Percentiles rank a stretch among this genome's conserved stretches.
These are phyloP conservation scores for Oasisia sp. DNA, from an alignment of 2,888 invertebrate species.

Conservation along the genomic window DNA sequence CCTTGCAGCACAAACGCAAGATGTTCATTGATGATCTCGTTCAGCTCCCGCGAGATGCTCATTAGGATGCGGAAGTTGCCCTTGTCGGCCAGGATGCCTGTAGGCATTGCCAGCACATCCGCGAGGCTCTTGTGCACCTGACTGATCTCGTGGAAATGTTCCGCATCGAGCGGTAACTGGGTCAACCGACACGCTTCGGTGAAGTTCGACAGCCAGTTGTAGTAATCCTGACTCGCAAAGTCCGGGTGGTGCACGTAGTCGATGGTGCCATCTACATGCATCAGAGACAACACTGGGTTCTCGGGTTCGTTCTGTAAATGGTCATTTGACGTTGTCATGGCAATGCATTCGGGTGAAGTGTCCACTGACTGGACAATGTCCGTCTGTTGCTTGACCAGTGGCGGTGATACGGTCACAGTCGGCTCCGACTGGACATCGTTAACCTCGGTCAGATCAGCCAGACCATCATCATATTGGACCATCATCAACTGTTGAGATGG, in stretches of 20 bases:
- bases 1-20: constrained; percentile 49
- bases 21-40: constrained; percentile 57
- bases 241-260: constrained; percentile 58
- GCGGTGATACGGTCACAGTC: neutral
- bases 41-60: constrained; percentile 58
- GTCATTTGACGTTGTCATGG: neutral
- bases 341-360: neutral
- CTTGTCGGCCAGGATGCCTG: constrained; percentile 56
- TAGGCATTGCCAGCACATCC: constrained; percentile 60
- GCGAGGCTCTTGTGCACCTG: constrained; percentile 61
- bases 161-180: constrained; percentile 55
- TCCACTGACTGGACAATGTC: neutral
- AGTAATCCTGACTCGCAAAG: constrained; percentile 59
- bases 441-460: neutral
- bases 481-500: neutral
- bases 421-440: neutral
- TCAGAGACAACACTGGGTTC: neutral
- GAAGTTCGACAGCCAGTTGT: constrained; percentile 60
- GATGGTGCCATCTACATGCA: constrained; percentile 22
- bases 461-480: neutral
- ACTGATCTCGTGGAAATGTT: constrained; percentile 59
- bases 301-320: neutral
- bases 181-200: constrained; percentile 57
- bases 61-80: constrained; percentile 60
- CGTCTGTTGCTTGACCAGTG: constrained; percentile 10